Evolutionary conservation across 2,797 vertebrate genomes (phyloP).

Genomic region (Lepidocolaptes lacrymiger): DNA sequence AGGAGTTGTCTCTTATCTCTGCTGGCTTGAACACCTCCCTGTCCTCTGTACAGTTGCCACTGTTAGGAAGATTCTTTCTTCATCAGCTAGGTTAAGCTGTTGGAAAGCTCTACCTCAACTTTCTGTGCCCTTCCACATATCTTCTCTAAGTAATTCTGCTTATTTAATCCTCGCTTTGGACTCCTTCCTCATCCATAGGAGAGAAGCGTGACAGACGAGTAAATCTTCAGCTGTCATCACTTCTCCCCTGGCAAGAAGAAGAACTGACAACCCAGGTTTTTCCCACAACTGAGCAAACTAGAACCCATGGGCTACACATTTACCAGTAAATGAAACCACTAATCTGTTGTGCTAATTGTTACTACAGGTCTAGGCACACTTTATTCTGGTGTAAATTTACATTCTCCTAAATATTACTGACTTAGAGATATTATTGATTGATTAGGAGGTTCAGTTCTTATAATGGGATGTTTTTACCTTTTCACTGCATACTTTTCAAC

Average conservation of each 20-base stretch:
- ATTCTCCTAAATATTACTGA: neutral
- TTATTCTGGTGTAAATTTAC: neutral
- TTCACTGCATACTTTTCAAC: neutral
- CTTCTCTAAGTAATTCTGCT: neutral
- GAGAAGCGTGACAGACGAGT: constrained; percentile 34
- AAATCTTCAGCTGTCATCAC: constrained; percentile 25
- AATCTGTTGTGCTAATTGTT: neutral
- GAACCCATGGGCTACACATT: neutral
- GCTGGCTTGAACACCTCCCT: neutral
- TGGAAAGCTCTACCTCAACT: neutral
- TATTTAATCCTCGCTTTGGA: constrained; percentile 16
- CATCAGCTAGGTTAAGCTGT: neutral
- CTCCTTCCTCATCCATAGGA: neutral
- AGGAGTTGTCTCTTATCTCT: neutral
- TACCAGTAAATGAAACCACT: constrained; percentile 14
- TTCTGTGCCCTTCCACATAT: neutral
- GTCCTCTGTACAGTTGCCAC: neutral
- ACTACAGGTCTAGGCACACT: neutral
- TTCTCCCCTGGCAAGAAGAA: neutral
- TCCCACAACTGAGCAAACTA: constrained; percentile 4
- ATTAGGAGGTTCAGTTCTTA: neutral
- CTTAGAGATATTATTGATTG: neutral
- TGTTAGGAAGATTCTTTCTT: neutral
- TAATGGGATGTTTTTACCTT: neutral
- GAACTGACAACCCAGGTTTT: constrained; percentile 16